Percentiles rank a stretch among this genome's conserved stretches.
Evolutionary conservation across 2,797 vertebrate genomes (phyloP).

Genomic region (Anisognathus igniventris): DNA sequence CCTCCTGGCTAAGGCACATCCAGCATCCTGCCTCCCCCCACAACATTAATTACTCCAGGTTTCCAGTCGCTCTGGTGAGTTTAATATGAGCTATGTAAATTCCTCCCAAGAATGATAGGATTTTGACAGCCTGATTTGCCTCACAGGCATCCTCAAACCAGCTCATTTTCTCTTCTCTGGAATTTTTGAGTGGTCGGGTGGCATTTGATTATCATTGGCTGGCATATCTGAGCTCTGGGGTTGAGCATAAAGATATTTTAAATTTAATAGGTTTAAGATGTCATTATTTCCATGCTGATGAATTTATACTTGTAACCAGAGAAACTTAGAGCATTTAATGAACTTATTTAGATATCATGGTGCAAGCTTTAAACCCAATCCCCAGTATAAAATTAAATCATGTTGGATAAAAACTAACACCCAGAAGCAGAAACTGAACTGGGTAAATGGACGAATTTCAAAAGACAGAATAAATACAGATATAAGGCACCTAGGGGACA

Average conservation of each 20-base stretch:
- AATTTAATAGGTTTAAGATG: slow-evolving; percentile 71
- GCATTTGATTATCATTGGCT: slow-evolving; percentile 71
- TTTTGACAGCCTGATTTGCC: slow-evolving; percentile 69
- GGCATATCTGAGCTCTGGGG: slow-evolving; percentile 58
- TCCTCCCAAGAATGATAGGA: slow-evolving; percentile 58
- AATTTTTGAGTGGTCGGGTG: slow-evolving; percentile 65
- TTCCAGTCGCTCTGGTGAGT: slow-evolving; percentile 54
- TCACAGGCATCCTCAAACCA: slow-evolving; percentile 65
- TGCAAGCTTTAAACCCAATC: slow-evolving; percentile 51
- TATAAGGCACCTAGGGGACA: slow-evolving; percentile 56
- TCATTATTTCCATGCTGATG: slow-evolving; percentile 68
- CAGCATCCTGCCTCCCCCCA: accelerated
- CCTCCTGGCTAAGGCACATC: background rate
- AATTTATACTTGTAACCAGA: slow-evolving; percentile 71
- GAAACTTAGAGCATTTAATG: slow-evolving; percentile 67
- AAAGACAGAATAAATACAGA: slow-evolving; percentile 70
- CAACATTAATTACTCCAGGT: slow-evolving; percentile 60
- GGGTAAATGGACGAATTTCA: slow-evolving; percentile 64
- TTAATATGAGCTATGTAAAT: slow-evolving; percentile 68
- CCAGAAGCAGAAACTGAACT: slow-evolving; percentile 52
- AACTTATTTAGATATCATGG: slow-evolving; percentile 64
- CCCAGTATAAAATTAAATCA: slow-evolving; percentile 67
- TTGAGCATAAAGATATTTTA: slow-evolving; percentile 67
- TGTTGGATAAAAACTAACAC: slow-evolving; percentile 68
- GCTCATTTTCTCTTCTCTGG: slow-evolving; percentile 67